Evolutionary conservation across 2,113 vertebrate genomes (phyloP).

Genomic region (Ictalurus furcatus): DNA sequence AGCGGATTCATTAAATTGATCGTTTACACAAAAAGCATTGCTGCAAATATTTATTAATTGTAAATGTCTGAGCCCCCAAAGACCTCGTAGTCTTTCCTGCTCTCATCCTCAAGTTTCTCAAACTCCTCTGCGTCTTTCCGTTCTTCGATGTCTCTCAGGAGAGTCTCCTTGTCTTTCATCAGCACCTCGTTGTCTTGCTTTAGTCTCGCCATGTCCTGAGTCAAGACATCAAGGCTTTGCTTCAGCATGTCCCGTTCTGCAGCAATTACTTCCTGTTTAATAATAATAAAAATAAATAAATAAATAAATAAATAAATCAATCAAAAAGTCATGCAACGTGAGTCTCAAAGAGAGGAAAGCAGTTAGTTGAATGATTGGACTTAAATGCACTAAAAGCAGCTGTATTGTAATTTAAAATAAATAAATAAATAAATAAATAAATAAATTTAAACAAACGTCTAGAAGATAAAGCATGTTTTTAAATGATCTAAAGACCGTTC

Average conservation of each 20-base stretch:
- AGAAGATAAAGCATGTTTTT: not conserved
- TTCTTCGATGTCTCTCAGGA: constrained; percentile 78
- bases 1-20: not conserved
- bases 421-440: not conserved
- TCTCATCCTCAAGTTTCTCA: constrained; percentile 79
- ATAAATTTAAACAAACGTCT: not conserved
- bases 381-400: not conserved
- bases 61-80: not conserved
- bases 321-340: not conserved
- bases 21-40: not conserved
- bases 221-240: constrained; percentile 55
- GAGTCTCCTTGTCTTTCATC: constrained; percentile 70
- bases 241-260: constrained; percentile 48
- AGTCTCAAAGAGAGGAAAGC: not conserved
- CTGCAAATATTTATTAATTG: not conserved
- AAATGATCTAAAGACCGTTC: not conserved
- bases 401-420: not conserved
- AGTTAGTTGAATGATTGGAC: not conserved
- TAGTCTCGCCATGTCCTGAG: constrained; percentile 68
- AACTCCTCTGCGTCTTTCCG: constrained; percentile 83
- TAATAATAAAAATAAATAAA: not conserved
- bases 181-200: constrained; percentile 69
- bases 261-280: constrained; percentile 30
- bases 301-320: not conserved
- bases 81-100: constrained; percentile 83